Evolutionary conservation across 2,113 vertebrate genomes (phyloP).

Genomic region (Zosterops lateralis): DNA sequence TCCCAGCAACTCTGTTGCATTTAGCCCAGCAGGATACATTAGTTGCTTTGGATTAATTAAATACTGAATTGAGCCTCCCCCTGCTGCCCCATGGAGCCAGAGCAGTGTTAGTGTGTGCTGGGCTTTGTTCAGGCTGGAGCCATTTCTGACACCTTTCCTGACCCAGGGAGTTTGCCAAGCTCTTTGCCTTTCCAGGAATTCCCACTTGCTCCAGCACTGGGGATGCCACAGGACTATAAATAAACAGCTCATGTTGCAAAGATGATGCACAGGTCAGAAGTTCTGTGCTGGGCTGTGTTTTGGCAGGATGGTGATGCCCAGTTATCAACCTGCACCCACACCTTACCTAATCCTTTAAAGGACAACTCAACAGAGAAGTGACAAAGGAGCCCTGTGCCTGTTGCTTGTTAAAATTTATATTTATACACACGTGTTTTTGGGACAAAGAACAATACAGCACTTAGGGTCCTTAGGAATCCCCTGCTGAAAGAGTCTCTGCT

Average conservation of each 20-base stretch:
- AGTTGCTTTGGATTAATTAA: neutral
- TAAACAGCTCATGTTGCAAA: neutral
- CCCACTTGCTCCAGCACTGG: neutral
- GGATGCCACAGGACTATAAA: neutral
- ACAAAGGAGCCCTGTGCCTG: neutral
- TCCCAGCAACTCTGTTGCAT: neutral
- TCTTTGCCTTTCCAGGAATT: neutral
- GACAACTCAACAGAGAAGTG: neutral
- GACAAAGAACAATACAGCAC: neutral
- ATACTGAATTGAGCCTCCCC: fast-evolving
- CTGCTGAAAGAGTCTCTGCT: neutral
- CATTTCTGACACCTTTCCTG: neutral
- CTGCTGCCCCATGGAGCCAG: neutral
- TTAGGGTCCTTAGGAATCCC: neutral
- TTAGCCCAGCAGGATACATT: neutral
- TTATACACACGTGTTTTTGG: neutral
- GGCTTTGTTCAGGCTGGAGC: neutral
- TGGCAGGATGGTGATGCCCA: neutral
- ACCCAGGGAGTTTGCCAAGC: neutral
- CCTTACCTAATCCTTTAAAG: neutral
- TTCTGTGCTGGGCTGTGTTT: neutral
- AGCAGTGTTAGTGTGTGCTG: neutral
- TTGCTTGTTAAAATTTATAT: neutral
- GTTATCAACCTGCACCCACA: neutral
- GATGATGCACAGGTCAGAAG: neutral